Evolutionary conservation across 2,888 invertebrate species (phyloP).

Genomic region (Drosophila percnosoma): DNA sequence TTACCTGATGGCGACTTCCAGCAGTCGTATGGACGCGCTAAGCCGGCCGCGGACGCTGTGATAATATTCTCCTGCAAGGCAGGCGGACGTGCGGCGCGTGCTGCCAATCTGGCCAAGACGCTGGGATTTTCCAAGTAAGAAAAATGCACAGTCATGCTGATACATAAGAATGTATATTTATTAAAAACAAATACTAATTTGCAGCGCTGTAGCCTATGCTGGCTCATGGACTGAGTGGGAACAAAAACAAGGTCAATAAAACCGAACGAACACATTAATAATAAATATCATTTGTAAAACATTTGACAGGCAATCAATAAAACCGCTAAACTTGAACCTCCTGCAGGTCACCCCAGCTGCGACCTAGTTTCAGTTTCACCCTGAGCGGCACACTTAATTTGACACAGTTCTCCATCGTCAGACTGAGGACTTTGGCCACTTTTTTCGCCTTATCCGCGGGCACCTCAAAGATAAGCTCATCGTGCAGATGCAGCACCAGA

Average conservation of each 20-base stretch:
- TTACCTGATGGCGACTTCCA: constrained; percentile 81
- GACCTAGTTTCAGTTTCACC: constrained; percentile 93
- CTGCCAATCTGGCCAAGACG: constrained; percentile 86
- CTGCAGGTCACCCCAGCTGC: constrained; percentile 89
- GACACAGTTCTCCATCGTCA: constrained; percentile 92
- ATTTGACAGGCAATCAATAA: constrained; percentile 18
- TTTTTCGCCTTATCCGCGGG: constrained; percentile 86
- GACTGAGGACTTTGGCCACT: constrained; percentile 88
- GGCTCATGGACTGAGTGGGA: constrained; percentile 85
- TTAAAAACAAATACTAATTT: constrained; percentile 31
- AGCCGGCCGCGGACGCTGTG: constrained; percentile 87
- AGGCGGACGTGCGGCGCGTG: constrained; percentile 89
- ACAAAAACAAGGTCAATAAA: constrained; percentile 70
- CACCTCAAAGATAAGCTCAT: constrained; percentile 97
- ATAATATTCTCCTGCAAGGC: constrained; percentile 90
- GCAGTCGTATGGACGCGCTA: constrained; percentile 85
- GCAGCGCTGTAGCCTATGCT: constrained; percentile 82
- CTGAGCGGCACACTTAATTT: constrained; percentile 92
- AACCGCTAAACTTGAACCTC: constrained; percentile 75
- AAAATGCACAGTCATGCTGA: not conserved
- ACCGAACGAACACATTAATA: constrained; percentile 16
- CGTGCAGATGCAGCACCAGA: constrained; percentile 96
- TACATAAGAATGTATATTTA: constrained; percentile 42
- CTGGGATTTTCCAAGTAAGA: constrained; percentile 83
- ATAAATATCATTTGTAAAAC: constrained; percentile 27